Percentiles rank a stretch among this genome's conserved stretches.
Conservation (phyloP, 2,888 invertebrate species). For the Pocota personata region DNA sequence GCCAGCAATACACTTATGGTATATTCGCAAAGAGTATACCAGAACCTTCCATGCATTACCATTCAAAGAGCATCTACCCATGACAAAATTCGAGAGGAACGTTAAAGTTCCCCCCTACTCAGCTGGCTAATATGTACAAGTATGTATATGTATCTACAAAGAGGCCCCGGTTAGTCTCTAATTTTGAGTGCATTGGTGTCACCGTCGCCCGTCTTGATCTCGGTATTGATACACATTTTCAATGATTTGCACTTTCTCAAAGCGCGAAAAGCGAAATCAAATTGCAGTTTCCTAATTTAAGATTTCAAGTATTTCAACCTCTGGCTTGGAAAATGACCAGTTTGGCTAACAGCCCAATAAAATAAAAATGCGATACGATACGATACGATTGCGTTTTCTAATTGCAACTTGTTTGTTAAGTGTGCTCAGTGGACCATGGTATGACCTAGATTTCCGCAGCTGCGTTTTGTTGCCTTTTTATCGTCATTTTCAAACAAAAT, state of each 20-base stretch:
- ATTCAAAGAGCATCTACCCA: background rate
- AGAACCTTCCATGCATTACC: background rate
- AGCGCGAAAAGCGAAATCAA: background rate
- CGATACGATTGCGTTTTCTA: slow-evolving; percentile 22
- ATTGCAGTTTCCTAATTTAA: slow-evolving; percentile 9
- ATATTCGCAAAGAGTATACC: no score
- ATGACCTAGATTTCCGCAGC: slow-evolving; percentile 22
- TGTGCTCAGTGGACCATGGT: slow-evolving; percentile 5
- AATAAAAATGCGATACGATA: background rate
- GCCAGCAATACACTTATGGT: background rate
- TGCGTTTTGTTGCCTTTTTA: background rate
- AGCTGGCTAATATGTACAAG: background rate
- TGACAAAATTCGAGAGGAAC: background rate
- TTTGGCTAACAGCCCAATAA: background rate
- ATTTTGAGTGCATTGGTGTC: background rate
- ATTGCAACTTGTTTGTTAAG: background rate
- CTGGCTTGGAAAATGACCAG: slow-evolving; percentile 14
- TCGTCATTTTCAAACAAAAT: background rate
- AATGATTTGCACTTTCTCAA: slow-evolving; percentile 13
- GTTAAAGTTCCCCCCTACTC: background rate
- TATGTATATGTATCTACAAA: no score
- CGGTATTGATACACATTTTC: background rate
- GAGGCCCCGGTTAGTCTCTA: slow-evolving; percentile 23
- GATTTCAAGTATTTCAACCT: slow-evolving; percentile 32
- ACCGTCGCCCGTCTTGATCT: background rate